Conservation (phyloP, 2,888 invertebrate species). For the Torymus tubicola region DNA sequence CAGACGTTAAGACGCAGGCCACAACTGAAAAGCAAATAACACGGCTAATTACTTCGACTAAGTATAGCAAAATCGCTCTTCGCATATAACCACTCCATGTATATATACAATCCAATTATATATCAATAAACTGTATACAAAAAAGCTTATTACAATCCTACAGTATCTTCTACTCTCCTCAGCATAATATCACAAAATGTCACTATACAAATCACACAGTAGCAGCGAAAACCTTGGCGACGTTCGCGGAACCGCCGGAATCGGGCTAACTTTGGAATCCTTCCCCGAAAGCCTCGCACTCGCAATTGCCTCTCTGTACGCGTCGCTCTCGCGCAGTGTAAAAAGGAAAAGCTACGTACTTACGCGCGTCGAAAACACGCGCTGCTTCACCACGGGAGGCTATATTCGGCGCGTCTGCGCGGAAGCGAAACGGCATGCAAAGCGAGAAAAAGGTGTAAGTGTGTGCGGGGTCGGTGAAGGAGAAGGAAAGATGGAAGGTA, state of each 20-base stretch:
- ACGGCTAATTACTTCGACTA: too few species aligned
- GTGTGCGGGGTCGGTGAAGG: neutral
- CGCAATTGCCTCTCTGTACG: constrained; percentile 6
- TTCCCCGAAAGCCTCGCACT: constrained; percentile 39
- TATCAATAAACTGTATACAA: too few species aligned
- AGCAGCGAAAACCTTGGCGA: constrained; percentile 14
- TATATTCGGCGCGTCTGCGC: constrained; percentile 47
- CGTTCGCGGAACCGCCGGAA: constrained; percentile 41
- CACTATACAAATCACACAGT: too few species aligned
- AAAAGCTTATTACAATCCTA: too few species aligned
- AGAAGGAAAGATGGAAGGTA: neutral
- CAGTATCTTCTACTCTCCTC: too few species aligned
- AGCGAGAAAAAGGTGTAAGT: neutral
- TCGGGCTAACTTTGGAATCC: constrained; percentile 49
- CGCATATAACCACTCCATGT: too few species aligned
- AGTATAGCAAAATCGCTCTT: too few species aligned
- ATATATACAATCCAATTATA: too few species aligned
- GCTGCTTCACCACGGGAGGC: neutral
- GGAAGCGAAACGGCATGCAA: constrained; percentile 1
- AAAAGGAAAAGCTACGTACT: constrained; percentile 33
- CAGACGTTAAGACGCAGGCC: too few species aligned
- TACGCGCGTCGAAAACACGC: constrained; percentile 12
- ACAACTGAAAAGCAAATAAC: too few species aligned
- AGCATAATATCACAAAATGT: too few species aligned
- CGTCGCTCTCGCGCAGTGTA: neutral